phyloP scores from a whole-genome alignment of 2,113 vertebrate genomes.

The Clarias batrachus region DNA sequence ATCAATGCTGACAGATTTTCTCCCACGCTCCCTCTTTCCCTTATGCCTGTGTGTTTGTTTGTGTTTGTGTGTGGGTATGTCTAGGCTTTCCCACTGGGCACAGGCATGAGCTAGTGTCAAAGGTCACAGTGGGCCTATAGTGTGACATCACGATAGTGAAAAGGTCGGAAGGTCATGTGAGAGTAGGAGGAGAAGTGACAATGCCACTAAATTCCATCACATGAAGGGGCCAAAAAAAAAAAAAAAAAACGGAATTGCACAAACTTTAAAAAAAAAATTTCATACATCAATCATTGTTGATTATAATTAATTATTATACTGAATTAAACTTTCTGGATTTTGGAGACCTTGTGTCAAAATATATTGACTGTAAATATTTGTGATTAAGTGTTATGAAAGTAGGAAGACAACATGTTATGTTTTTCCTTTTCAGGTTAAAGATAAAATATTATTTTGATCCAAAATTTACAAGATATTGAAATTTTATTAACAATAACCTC shows the following conservation, averaged over 20 bases:
- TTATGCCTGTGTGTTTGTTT: conserved; percentile 13
- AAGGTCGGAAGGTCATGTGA: conserved; percentile 59
- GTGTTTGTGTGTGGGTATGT: conserved; percentile 42
- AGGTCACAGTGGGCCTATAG: conserved; percentile 56
- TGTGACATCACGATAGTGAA: conserved; percentile 59
- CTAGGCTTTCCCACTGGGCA: conserved; percentile 64
- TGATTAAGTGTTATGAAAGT: not conserved
- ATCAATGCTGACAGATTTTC: conserved; percentile 45
- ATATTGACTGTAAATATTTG: not conserved
- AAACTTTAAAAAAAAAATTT: conserved; percentile 15
- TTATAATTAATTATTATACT: not conserved
- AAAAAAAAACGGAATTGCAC: conserved; percentile 32
- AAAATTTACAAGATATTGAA: not conserved
- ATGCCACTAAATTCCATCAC: conserved; percentile 54
- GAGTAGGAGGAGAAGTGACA: conserved; percentile 50
- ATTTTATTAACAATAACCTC: not conserved
- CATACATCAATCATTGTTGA: not conserved
- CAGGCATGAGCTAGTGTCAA: conserved; percentile 53
- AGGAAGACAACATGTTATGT: too few species aligned
- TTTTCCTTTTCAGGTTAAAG: not conserved
- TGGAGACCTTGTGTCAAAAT: not conserved
- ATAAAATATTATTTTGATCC: not conserved
- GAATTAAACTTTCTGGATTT: not conserved
- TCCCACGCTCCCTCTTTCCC: conserved; percentile 44
- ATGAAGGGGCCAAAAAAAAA: conserved; percentile 46